phyloP scores from a whole-genome alignment of 1,140 invertebrate species.

The Elymnias hypermnestra region DNA sequence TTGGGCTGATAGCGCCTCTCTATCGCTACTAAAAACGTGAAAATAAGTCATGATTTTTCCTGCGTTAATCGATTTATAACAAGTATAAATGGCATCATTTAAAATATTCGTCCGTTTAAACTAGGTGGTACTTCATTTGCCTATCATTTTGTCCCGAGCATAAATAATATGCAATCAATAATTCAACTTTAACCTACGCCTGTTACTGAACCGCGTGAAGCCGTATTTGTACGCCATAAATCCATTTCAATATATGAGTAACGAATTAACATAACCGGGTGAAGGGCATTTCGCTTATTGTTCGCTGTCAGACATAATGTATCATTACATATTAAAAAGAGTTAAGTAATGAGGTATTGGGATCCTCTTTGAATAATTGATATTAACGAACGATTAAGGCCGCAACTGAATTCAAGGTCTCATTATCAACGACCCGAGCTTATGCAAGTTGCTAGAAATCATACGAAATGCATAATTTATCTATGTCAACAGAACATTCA shows the following conservation, averaged over 20 bases:
- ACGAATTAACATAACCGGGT: conserved; percentile 9
- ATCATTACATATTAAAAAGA: conserved; percentile 10
- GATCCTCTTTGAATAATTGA: conserved; percentile 9
- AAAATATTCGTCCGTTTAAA: too few relatives aligned
- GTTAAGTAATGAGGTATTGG: conserved; percentile 7
- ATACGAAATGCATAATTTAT: too few relatives aligned
- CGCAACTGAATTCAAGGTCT: background rate
- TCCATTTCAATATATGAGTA: conserved; percentile 9
- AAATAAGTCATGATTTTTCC: too few relatives aligned
- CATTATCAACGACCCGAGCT: background rate
- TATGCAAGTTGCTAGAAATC: too few relatives aligned
- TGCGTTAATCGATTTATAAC: too few relatives aligned
- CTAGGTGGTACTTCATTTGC: too few relatives aligned
- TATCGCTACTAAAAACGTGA: too few relatives aligned
- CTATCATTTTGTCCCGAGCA: background rate
- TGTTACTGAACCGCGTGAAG: background rate
- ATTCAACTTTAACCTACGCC: conserved; percentile 7
- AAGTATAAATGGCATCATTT: too few relatives aligned
- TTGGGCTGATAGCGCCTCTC: too few relatives aligned
- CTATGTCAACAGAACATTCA: too few relatives aligned
- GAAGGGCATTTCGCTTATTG: conserved; percentile 8
- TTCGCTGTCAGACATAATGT: conserved; percentile 7
- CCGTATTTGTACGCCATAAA: conserved; percentile 4
- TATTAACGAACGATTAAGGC: conserved; percentile 1
- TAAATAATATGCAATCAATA: conserved; percentile 1